Conservation (phyloP, 2,113 vertebrate genomes). For the Megaleporinus macrocephalus region DNA sequence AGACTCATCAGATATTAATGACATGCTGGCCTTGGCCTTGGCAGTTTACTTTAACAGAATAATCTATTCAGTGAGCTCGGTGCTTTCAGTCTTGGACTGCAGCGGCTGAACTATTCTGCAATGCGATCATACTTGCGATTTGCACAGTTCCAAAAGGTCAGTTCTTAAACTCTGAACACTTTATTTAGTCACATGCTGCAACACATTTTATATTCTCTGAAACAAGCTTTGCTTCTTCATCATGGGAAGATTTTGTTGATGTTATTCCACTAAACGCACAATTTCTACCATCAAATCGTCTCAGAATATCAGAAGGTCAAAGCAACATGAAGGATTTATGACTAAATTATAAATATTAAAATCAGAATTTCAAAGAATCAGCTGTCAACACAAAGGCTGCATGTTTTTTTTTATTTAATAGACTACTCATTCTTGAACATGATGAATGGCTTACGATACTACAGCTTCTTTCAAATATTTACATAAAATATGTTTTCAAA, state of each 20-base stretch:
- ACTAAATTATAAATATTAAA: too few relatives aligned
- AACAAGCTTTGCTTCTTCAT: too few relatives aligned
- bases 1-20: slow-evolving; percentile 18
- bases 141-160: not conserved
- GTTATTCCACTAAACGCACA: not conserved
- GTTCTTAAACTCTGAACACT: not conserved
- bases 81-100: not conserved
- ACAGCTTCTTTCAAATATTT: not conserved
- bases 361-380: too few relatives aligned
- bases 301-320: not conserved
- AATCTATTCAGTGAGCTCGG: not conserved
- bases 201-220: not conserved
- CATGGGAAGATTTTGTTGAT: not conserved
- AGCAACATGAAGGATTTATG: not conserved
- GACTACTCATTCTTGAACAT: not conserved
- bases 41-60: slow-evolving; percentile 7
- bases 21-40: not conserved
- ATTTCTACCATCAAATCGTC: not conserved
- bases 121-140: not conserved
- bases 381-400: not conserved
- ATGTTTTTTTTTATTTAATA: not conserved
- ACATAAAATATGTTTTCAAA: not conserved
- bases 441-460: not conserved
- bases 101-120: not conserved
- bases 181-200: not conserved